Evolutionary conservation across 2,888 invertebrate genomes (phyloP).

Genomic region (Pomacea canaliculata): DNA sequence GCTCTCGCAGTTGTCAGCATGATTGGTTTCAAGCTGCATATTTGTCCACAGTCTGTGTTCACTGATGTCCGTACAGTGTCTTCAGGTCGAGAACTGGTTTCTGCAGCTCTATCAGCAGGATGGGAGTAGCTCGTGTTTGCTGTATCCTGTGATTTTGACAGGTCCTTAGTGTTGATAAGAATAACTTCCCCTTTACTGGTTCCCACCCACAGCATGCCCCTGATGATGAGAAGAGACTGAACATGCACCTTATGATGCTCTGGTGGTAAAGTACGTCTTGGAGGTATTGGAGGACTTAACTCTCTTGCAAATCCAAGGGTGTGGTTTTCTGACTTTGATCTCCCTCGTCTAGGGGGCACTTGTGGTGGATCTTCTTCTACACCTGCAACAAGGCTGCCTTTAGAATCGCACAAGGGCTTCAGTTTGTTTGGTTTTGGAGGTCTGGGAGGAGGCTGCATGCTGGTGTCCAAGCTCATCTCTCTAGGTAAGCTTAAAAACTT

Average conservation of each 20-base stretch:
- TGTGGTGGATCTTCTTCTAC: background rate
- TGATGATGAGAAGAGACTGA: slow-evolving; percentile 39
- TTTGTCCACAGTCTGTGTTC: slow-evolving; percentile 5
- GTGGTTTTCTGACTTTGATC: too few species aligned
- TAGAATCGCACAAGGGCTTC: background rate
- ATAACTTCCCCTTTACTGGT: slow-evolving; percentile 51
- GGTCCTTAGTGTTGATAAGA: slow-evolving; percentile 37
- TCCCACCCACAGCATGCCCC: slow-evolving; percentile 54
- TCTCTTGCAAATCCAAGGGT: too few species aligned
- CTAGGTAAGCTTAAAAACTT: too few species aligned
- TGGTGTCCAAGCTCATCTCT: too few species aligned
- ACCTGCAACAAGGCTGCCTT: background rate
- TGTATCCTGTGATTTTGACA: background rate
- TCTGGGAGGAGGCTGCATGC: background rate
- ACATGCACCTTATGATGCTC: slow-evolving; percentile 26
- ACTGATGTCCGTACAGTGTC: background rate
- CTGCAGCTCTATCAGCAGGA: background rate
- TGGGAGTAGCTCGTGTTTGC: background rate
- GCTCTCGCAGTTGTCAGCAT: background rate
- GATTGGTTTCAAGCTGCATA: slow-evolving; percentile 12
- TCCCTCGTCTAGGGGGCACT: too few species aligned
- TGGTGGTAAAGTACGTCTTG: slow-evolving; percentile 9
- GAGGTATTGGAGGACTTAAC: background rate
- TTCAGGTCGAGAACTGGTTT: background rate
- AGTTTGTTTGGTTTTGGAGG: background rate